These are phyloP conservation scores for Semaprochilodus insignis DNA, from an alignment of 2,797 vertebrate species.

Conservation along the genomic window DNA sequence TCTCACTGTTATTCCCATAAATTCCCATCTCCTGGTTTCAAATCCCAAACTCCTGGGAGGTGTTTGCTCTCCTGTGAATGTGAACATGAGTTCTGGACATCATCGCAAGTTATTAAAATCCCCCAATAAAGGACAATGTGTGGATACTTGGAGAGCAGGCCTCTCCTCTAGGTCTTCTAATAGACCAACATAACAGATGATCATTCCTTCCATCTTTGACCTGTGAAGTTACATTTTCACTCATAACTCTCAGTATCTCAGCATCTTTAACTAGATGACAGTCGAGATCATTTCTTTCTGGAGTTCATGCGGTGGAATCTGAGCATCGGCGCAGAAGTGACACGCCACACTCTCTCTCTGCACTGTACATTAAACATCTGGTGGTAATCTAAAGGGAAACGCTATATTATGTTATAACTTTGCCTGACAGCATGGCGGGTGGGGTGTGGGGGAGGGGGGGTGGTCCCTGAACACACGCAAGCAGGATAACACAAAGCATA, in stretches of 20 bases:
- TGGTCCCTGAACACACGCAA: conserved; percentile 54
- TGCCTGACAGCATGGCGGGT: conserved; percentile 59
- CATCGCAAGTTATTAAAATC: not conserved
- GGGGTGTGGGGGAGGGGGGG: conserved; percentile 10
- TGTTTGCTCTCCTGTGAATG: not conserved
- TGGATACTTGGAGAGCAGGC: not conserved
- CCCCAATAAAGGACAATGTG: not conserved
- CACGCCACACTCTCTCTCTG: conserved; percentile 33
- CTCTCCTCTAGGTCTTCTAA: not conserved
- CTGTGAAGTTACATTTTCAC: not conserved
- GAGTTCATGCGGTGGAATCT: not conserved
- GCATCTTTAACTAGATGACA: not conserved
- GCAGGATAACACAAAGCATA: conserved; percentile 49
- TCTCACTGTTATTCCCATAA: not conserved
- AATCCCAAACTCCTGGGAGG: not conserved
- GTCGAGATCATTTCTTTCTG: not conserved
- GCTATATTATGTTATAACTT: conserved; percentile 59
- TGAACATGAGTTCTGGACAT: not conserved
- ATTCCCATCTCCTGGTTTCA: not conserved
- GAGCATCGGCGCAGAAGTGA: conserved; percentile 29
- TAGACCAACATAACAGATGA: not conserved
- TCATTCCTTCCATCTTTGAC: not conserved
- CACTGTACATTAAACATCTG: conserved; percentile 70
- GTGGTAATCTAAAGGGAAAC: conserved; percentile 67
- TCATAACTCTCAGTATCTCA: not conserved